These are phyloP conservation scores for Menidia beryllina DNA, from an alignment of 2,113 vertebrate genomes.

Conservation along the genomic window DNA sequence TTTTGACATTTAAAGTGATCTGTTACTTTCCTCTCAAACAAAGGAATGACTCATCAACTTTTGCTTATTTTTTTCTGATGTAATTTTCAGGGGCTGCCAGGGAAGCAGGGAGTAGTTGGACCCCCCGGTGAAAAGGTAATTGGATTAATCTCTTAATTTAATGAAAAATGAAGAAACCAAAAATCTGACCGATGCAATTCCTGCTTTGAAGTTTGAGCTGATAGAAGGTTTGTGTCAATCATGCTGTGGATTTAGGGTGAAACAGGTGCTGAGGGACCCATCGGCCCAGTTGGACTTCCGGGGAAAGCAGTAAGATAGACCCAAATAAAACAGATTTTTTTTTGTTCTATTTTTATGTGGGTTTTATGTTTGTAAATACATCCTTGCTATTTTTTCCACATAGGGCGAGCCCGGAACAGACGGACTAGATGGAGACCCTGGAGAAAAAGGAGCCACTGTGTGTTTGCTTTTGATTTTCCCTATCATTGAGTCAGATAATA, in stretches of 20 bases:
- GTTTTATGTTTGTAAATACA: neutral
- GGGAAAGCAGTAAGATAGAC: conserved; percentile 78
- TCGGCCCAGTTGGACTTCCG: conserved; percentile 77
- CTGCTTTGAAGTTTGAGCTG: neutral
- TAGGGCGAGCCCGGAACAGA: conserved; percentile 77
- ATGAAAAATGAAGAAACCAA: conserved; percentile 13
- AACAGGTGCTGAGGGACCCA: conserved; percentile 70
- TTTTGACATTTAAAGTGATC: no score
- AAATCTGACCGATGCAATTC: neutral
- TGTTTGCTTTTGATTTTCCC: conserved; percentile 34
- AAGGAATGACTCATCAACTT: neutral
- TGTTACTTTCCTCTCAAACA: neutral
- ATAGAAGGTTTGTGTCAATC: neutral
- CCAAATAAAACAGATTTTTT: no score
- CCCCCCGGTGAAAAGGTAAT: conserved; percentile 78
- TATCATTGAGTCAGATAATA: neutral
- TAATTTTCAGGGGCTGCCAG: conserved; percentile 83
- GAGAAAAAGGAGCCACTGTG: conserved; percentile 80
- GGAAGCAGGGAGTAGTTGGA: conserved; percentile 78
- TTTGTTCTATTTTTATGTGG: neutral
- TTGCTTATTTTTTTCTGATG: conserved; percentile 6
- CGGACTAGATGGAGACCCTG: conserved; percentile 78
- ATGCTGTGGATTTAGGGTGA: conserved; percentile 74
- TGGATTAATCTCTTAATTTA: conserved; percentile 22
- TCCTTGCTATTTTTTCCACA: neutral